Conservation (phyloP, 1,140 invertebrate species). For the Trypoxylus dichotomus region DNA sequence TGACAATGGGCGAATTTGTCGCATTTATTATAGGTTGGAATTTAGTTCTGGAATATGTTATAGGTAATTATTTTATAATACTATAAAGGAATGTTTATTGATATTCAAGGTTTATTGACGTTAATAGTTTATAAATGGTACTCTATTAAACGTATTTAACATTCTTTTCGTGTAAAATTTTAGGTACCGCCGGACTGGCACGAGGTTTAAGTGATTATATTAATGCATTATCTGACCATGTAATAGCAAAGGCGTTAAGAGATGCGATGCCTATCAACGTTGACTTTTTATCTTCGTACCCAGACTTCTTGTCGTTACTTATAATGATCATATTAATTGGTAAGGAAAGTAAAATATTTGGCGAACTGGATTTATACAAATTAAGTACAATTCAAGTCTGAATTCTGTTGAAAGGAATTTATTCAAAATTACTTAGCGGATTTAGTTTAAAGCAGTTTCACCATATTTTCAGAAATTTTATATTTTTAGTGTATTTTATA, state of each 20-base stretch:
- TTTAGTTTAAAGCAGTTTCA: background rate
- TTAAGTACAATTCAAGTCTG: too few relatives aligned
- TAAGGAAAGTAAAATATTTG: constrained; percentile 40
- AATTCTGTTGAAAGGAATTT: too few relatives aligned
- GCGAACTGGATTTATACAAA: too few relatives aligned
- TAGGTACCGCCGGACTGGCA: constrained; percentile 86
- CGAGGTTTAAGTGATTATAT: constrained; percentile 88
- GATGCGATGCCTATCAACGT: constrained; percentile 71
- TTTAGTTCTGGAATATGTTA: constrained; percentile 87
- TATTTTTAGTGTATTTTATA: too few relatives aligned
- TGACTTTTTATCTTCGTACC: constrained; percentile 74
- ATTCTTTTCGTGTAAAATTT: constrained; percentile 30
- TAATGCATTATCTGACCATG: constrained; percentile 75
- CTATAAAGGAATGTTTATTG: background rate
- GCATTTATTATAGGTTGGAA: constrained; percentile 87
- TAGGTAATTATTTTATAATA: constrained; percentile 58
- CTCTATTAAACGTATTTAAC: background rate
- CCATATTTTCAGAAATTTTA: too few relatives aligned
- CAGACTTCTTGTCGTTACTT: constrained; percentile 77
- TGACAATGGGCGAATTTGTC: constrained; percentile 80
- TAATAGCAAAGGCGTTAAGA: constrained; percentile 69
- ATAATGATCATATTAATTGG: constrained; percentile 67
- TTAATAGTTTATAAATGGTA: background rate
- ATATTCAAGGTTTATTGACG: background rate
- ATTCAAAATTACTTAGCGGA: too few relatives aligned